phyloP scores from a whole-genome alignment of 2,797 vertebrate species.

The Oceanodroma leucorhoa region DNA sequence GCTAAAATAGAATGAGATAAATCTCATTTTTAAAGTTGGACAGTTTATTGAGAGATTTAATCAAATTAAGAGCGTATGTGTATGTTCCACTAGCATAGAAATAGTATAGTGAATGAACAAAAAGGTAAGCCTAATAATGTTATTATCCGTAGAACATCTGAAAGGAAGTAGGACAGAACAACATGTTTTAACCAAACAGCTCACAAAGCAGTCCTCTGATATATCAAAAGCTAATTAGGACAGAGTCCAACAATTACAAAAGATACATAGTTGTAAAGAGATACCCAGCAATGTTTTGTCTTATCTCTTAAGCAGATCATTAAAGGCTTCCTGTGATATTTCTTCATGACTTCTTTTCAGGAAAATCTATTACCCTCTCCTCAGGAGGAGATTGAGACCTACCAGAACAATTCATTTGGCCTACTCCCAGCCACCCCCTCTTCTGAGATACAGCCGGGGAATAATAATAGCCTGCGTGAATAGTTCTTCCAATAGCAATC shows the following conservation, averaged over 20 bases:
- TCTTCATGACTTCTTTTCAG: constrained; percentile 58
- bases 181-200: constrained; percentile 46
- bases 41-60: background rate
- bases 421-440: background rate
- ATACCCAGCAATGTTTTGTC: constrained; percentile 30
- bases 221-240: constrained; percentile 49
- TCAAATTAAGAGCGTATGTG: background rate
- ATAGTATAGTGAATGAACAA: constrained; percentile 7
- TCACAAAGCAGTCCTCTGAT: constrained; percentile 52
- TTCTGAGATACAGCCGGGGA: background rate
- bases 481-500: background rate
- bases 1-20: background rate
- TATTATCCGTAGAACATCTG: constrained; percentile 26
- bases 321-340: constrained; percentile 47
- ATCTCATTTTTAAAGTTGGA: background rate
- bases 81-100: background rate
- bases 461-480: background rate
- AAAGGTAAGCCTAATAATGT: constrained; percentile 37
- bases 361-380: constrained; percentile 37
- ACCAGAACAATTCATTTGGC: background rate
- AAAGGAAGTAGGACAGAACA: constrained; percentile 62
- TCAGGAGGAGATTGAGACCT: constrained; percentile 2
- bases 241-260: constrained; percentile 55
- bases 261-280: constrained; percentile 57
- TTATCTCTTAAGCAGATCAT: constrained; percentile 43